phyloP scores from a whole-genome alignment of 2,888 invertebrate genomes.

The Ornithoptera priamus region DNA sequence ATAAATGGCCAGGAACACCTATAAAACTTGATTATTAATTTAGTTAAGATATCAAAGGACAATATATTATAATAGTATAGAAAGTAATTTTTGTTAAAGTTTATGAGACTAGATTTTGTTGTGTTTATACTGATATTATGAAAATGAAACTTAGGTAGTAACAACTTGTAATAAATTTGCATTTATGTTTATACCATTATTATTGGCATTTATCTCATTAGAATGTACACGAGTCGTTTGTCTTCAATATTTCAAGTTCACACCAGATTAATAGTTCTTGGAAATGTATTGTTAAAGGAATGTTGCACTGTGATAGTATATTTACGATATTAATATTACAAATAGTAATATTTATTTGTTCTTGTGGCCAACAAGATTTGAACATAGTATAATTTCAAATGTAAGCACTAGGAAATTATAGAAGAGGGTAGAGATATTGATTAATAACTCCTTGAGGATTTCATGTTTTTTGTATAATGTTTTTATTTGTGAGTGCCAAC shows the following conservation, averaged over 20 bases:
- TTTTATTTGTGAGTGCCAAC: no score
- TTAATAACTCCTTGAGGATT: neutral
- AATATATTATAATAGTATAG: neutral
- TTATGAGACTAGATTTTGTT: neutral
- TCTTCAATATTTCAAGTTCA: conserved; percentile 27
- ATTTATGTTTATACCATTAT: conserved; percentile 16
- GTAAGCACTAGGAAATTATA: neutral
- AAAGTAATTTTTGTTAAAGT: neutral
- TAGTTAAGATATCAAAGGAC: neutral
- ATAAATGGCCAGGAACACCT: conserved; percentile 8
- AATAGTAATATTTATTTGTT: no score
- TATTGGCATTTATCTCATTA: conserved; percentile 26
- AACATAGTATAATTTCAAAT: no score
- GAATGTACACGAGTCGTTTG: conserved; percentile 25
- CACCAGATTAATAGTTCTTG: conserved; percentile 26
- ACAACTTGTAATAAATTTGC: conserved; percentile 16
- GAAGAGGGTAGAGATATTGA: neutral
- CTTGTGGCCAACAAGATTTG: no score
- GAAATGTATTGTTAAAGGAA: conserved; percentile 20
- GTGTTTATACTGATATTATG: neutral
- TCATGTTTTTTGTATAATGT: neutral
- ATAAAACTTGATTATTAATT: conserved; percentile 3
- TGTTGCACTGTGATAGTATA: conserved; percentile 9
- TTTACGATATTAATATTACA: conserved; percentile 1
- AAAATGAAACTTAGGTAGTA: neutral